Evolutionary conservation across 2,888 invertebrate genomes (phyloP), one percentile per base, ranked within the genome.

Genomic region (Philereme transversata): DNA sequence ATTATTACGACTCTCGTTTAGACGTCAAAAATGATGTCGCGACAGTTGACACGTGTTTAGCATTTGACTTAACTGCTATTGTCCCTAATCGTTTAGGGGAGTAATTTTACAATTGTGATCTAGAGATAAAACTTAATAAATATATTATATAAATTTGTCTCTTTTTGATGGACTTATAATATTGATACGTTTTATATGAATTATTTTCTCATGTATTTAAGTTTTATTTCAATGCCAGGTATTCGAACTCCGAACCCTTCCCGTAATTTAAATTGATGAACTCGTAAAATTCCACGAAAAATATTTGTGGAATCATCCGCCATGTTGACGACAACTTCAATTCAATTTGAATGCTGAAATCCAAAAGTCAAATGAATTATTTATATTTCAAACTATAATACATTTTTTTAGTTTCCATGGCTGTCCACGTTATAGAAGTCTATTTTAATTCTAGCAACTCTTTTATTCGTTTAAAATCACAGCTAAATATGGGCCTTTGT

Each of bases 41-140:
- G 78, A 80, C 77, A 79, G 82, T 87, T 88, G 91, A 90, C 91
- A 88, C 90, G 90, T 90, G 90, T 88, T 90, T 88, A 87, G 87
- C 80, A 84, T 85, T 80, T 83, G 83, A 87, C 84, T 88, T 86
- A 85, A 86, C 79, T 82, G 77, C 84, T 74, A 81, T 90, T 90
- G 90, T 90, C 77, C 74, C 69, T 65, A 76, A 80, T 79, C 78
- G 79, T 81, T 84, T 83, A 82, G 84, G 89, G 88, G 84, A 81
- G 77, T 76, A 69, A 62, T 61, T 62, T 70, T 71, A 71, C 69
- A 70, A 71, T 63, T 73, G 74, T 71, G 65, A 70, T 57, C 67
- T 48, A 40, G 22, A 57, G 62, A 70, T 61, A 60, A 62, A 64
- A 67, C 41, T n/a, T n/a, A n/a, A n/a, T n/a, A n/a, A n/a, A n/a